phyloP scores from a whole-genome alignment of 1,140 invertebrate genomes.

The Hyles vespertilio region DNA sequence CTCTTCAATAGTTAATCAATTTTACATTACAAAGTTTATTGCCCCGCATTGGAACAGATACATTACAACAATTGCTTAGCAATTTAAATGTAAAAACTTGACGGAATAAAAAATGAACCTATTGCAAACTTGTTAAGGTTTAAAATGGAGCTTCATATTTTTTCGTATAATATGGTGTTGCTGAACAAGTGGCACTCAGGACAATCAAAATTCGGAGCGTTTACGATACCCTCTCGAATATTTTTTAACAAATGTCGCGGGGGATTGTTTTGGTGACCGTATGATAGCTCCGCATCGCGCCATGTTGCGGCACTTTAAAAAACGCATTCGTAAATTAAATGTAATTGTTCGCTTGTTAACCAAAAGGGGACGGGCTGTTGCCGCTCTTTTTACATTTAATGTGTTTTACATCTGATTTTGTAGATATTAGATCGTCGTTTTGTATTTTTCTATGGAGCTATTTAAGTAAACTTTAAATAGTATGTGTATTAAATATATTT shows the following conservation, averaged over 20 bases:
- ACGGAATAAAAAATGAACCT: neutral
- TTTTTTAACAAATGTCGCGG: conserved; percentile 74
- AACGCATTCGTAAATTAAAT: conserved; percentile 69
- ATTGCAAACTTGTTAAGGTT: neutral
- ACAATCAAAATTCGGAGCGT: conserved; percentile 63
- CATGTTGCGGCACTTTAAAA: conserved; percentile 65
- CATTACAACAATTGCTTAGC: neutral
- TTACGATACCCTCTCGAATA: conserved; percentile 57
- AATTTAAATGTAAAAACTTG: conserved; percentile 1
- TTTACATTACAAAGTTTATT: too few species aligned
- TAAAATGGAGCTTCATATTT: neutral
- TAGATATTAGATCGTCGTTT: too few species aligned
- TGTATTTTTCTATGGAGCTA: too few species aligned
- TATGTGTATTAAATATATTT: neutral
- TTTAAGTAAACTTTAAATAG: neutral
- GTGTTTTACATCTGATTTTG: too few species aligned
- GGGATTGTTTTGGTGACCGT: conserved; percentile 23
- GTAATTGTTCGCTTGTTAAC: conserved; percentile 68
- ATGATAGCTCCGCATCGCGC: conserved; percentile 9
- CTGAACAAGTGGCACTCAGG: conserved; percentile 54
- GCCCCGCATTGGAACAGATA: too few species aligned
- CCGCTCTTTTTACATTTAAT: too few species aligned
- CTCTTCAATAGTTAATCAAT: too few species aligned
- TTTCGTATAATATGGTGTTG: conserved; percentile 35
- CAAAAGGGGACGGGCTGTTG: conserved; percentile 23